Base-by-base conservation (phyloP, 2,113 vertebrate genomes). In the Myxocyprinus asiaticus region DNA sequence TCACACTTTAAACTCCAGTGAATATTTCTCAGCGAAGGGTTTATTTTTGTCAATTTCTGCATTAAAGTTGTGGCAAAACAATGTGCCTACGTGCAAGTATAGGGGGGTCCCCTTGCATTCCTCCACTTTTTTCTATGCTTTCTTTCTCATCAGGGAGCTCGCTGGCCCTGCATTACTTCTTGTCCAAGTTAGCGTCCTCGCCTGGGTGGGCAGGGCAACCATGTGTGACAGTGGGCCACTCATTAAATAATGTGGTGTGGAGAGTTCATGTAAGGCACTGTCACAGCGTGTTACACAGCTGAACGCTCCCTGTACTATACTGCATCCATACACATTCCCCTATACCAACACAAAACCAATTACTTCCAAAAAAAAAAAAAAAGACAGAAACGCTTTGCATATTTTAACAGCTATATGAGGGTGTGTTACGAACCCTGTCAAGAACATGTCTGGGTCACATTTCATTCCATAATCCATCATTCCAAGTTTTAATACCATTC, bases 211-310 rank as follows among this genome's bases (percentile, higher is more conserved):
- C 53, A 43, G 64, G 45, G 56, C 75, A 80, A 69, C 17, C 80
- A 63, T 59, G 66, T 59, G 78, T 50, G 48, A 76, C 73, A 43
- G 17, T 50, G 33, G 50, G 12, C 48, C 65, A 76, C 69, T 78
- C 59, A 84, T 87, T 70, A 76, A 84, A 88, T 86, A 87, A 81
- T 86, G 82, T 72, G 89, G 63, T 66, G 15, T 50, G 17, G 69
- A 44, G 66, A 61, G 80, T 80, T 84, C 84, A 78, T 80, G 64
- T 22, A 10, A 82, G 80, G 68, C n/a, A 2, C 80, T 82, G 77
- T 83, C 85, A 85, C 65, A 43, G 76, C 6, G 5, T 12, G 11
- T 80, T 84, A 86, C 77, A 42, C 62, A 76, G 77, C 74, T 68
- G 66, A 85, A 76, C 51, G 80, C 82, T 73, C 78, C 11, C 17